Base-by-base conservation (phyloP, 2,113 vertebrate species). In the Heliornis fulica region DNA sequence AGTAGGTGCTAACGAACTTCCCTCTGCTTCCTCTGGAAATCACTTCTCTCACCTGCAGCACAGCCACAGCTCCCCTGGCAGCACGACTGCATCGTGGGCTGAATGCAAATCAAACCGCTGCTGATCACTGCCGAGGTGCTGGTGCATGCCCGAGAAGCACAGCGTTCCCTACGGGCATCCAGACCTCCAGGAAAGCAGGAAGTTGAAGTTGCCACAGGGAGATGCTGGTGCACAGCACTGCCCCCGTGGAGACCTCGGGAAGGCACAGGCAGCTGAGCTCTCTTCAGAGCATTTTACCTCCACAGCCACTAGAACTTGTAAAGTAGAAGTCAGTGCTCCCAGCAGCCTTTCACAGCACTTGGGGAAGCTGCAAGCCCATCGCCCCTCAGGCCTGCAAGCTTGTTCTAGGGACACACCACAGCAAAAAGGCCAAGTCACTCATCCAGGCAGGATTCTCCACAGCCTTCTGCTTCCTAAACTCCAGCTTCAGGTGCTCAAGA, bases 321-420 rank as follows among this genome's bases (percentile, higher is more conserved):
- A 26, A 26, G 21, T 18, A 59, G 59, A 13, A 59, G 21, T 18
- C 51, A 21, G 18, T 5, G 40, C 28, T 43, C 50, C 50, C 72
- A 32, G 31, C 69, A 32, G 32, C 13, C 68, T 13, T 56, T 26
- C 28, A 19, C 1, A 1, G 57, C 69, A 21, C 20, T 9, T n/a
- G 11, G 26, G 48, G 63, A 43, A 57, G 56, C 60, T 10, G 3
- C 4, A 13, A 82, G 32, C 38, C 36, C 53, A 57, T 36, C 43
- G 36, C 36, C 41, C 46, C 1, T 9, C 50, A 28, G 40, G 17
- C 31, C 65, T 84, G 83, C 13, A 32, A 41, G 70, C 34, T n/a
- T 25, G 38, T 43, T 17, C 22, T 48, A 81, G 63, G 48, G n/a
- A 43, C 4, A 6, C 0, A 23, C 16, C 28, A 15, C 0, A 17